These are phyloP conservation scores for Liasis olivaceus DNA, from an alignment of 2,797 vertebrate species.

Conservation along the genomic window DNA sequence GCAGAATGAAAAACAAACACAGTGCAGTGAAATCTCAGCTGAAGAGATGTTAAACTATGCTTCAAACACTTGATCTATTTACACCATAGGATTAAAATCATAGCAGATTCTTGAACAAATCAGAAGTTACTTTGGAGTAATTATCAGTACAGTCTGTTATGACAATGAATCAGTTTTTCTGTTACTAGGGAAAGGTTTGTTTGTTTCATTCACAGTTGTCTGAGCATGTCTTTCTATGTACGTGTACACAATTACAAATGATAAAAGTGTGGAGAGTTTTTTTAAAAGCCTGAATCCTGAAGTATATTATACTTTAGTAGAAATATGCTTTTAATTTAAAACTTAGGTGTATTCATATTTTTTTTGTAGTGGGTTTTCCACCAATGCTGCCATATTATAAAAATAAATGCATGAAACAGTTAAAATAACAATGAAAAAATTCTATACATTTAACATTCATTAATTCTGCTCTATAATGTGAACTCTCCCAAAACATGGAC, in stretches of 20 bases:
- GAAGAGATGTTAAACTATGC: neutral
- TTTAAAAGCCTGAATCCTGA: neutral
- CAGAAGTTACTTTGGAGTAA: neutral
- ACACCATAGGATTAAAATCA: neutral
- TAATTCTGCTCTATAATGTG: neutral
- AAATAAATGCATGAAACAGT: neutral
- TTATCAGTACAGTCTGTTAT: neutral
- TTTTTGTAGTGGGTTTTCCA: neutral
- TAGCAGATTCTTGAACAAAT: neutral
- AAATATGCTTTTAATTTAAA: conserved; percentile 3
- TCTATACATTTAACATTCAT: neutral
- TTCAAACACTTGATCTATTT: neutral
- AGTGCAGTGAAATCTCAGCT: neutral
- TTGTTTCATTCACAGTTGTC: conserved; percentile 27
- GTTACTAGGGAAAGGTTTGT: conserved; percentile 28
- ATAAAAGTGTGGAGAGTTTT: neutral
- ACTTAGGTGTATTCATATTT: neutral
- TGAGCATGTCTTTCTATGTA: conserved; percentile 16
- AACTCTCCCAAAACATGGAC: neutral
- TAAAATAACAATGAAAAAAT: neutral
- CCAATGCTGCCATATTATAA: neutral
- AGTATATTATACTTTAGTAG: neutral
- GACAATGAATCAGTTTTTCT: neutral
- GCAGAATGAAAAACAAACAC: conserved; percentile 6
- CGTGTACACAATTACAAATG: neutral